Evolutionary conservation across 2,113 vertebrate species (phyloP).

Genomic region (Elephantulus edwardii): DNA sequence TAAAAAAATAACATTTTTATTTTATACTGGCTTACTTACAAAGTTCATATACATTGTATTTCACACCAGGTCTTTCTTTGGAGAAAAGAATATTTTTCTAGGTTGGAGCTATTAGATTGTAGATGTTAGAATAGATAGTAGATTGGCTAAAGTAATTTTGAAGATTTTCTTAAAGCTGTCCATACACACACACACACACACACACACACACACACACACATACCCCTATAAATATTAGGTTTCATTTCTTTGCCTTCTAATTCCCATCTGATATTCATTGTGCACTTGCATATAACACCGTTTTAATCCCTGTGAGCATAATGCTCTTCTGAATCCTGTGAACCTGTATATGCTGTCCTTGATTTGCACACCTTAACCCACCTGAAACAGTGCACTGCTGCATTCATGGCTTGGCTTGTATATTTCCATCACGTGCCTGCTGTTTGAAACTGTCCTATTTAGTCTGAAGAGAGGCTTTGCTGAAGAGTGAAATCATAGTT

Average conservation of each 20-base stretch:
- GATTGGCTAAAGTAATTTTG: slow-evolving; percentile 5
- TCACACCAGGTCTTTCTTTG: no score
- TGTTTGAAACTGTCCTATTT: slow-evolving; percentile 16
- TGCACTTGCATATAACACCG: not conserved
- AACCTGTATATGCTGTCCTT: not conserved
- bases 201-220: no score
- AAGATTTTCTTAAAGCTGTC: no score
- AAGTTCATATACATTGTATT: no score
- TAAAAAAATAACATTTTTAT: no score
- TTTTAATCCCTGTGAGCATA: not conserved
- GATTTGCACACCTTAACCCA: not conserved
- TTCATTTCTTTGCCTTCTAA: slow-evolving; percentile 17
- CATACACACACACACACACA: no score
- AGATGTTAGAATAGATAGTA: no score
- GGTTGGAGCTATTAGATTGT: not conserved
- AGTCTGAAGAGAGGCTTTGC: not conserved
- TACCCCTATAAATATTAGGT: no score
- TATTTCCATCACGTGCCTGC: slow-evolving; percentile 14
- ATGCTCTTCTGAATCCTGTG: not conserved
- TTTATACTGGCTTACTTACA: no score
- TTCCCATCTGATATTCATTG: not conserved
- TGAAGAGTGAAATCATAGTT: not conserved
- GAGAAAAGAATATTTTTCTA: slow-evolving; percentile 9
- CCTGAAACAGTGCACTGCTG: not conserved
- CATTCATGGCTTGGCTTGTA: not conserved